Evolutionary conservation across 2,888 invertebrate species (phyloP).

Genomic region (Drosophila peninsularis): DNA sequence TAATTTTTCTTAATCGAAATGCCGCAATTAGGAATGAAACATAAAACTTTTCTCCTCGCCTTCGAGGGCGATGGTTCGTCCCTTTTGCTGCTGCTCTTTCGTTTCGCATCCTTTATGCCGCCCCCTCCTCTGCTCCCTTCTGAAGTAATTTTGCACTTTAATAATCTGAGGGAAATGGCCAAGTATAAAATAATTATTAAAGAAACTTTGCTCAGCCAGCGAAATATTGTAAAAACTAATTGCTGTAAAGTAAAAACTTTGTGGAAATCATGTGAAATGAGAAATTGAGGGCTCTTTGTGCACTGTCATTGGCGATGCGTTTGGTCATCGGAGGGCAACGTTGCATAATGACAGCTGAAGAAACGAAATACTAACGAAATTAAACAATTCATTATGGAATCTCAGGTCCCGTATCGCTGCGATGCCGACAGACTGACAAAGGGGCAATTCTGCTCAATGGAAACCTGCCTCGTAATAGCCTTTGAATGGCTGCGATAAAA

Average conservation of each 20-base stretch:
- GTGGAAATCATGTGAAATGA: conserved; percentile 32
- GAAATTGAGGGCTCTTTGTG: conserved; percentile 35
- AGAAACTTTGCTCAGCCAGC: conserved; percentile 42
- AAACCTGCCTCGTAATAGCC: conserved; percentile 63
- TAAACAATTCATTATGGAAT: conserved; percentile 66
- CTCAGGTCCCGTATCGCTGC: conserved; percentile 22
- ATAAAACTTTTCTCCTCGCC: conserved; percentile 61
- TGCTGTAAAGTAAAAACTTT: conserved; percentile 38
- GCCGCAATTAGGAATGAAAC: conserved; percentile 72
- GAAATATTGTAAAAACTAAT: conserved; percentile 60
- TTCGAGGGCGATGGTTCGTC: conserved; percentile 30
- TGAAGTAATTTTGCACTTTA: conserved; percentile 51
- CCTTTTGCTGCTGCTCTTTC: conserved; percentile 14
- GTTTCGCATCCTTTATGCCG: conserved; percentile 16
- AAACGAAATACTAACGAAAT: conserved; percentile 41
- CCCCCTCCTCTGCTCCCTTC: conserved; percentile 23
- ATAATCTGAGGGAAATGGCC: conserved; percentile 38
- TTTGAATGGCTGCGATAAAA: conserved; percentile 57
- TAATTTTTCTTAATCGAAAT: conserved; percentile 79
- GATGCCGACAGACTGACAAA: conserved; percentile 40
- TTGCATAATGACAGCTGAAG: conserved; percentile 48
- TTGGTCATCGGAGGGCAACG: conserved; percentile 22
- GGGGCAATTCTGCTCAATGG: conserved; percentile 29
- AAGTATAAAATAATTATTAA: conserved; percentile 19
- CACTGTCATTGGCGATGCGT: conserved; percentile 34